Evolutionary conservation across 2,888 invertebrate species (phyloP).

Genomic region (Scaptomyza flava): DNA sequence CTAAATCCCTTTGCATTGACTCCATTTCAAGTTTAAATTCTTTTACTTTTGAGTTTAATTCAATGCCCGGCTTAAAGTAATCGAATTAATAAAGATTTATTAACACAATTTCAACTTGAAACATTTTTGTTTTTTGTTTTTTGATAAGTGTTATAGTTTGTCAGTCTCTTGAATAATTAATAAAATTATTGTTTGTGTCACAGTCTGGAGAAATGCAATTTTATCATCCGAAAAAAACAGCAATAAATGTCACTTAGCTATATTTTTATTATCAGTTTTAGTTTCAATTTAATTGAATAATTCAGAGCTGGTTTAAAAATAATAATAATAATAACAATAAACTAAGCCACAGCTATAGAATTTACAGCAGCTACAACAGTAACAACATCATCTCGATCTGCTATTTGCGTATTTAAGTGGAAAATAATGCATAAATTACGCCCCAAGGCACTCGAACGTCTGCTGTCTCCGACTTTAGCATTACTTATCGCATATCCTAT

Average conservation of each 20-base stretch:
- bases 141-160: neutral
- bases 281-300: constrained; percentile 2
- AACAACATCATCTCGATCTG: constrained; percentile 25
- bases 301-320: neutral
- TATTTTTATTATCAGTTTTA: neutral
- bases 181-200: neutral
- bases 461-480: constrained; percentile 45
- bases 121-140: too few relatives aligned
- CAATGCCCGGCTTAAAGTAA: too few relatives aligned
- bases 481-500: constrained; percentile 75
- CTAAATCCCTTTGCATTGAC: neutral
- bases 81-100: too few relatives aligned
- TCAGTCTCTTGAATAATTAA: neutral
- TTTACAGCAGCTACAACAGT: constrained; percentile 9
- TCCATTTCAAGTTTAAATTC: too few relatives aligned
- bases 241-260: neutral
- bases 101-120: neutral
- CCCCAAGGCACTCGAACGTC: constrained; percentile 51
- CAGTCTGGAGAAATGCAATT: neutral
- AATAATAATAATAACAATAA: constrained; percentile 45
- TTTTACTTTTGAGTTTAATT: too few relatives aligned
- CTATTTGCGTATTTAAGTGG: constrained; percentile 56
- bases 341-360: constrained; percentile 14
- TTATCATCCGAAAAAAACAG: neutral
- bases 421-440: constrained; percentile 77